A percentile compares a stretch with the other conserved stretches of the same genome.
phyloP scores from a whole-genome alignment of 2,797 vertebrate genomes.

The Petrocephalus sullivani region DNA sequence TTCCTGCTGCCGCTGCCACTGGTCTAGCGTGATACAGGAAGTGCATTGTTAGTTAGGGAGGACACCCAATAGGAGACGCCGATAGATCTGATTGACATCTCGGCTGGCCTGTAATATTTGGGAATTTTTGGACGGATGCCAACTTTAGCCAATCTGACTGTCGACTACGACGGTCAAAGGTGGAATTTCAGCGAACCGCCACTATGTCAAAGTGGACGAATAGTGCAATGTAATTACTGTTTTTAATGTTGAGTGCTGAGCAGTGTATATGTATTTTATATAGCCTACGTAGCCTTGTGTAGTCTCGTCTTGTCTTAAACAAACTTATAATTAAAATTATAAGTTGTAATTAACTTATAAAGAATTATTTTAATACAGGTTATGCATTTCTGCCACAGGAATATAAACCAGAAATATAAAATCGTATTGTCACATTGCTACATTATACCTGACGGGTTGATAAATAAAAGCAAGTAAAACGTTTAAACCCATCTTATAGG shows the following conservation, averaged over 20 bases:
- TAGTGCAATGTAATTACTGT: background rate
- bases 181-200: background rate
- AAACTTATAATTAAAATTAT: background rate
- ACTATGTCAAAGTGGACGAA: background rate
- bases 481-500: background rate
- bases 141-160: slow-evolving; percentile 6
- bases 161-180: background rate
- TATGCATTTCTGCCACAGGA: background rate
- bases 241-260: background rate
- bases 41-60: slow-evolving; percentile 2
- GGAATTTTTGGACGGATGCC: background rate
- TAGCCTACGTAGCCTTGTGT: background rate
- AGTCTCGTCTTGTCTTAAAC: background rate
- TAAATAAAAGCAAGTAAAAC: background rate
- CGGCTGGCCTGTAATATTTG: slow-evolving; percentile 23
- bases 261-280: background rate
- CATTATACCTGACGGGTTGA: background rate
- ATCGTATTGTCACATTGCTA: background rate
- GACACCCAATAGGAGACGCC: slow-evolving; percentile 8
- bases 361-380: background rate
- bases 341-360: background rate
- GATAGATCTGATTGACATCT: slow-evolving; percentile 26
- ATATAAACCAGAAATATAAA: background rate
- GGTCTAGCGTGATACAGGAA: slow-evolving; percentile 39
- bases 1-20: slow-evolving; percentile 27